Evolutionary conservation across 1,140 invertebrate species (phyloP).

Genomic region (Lordiphosa mommai): DNA sequence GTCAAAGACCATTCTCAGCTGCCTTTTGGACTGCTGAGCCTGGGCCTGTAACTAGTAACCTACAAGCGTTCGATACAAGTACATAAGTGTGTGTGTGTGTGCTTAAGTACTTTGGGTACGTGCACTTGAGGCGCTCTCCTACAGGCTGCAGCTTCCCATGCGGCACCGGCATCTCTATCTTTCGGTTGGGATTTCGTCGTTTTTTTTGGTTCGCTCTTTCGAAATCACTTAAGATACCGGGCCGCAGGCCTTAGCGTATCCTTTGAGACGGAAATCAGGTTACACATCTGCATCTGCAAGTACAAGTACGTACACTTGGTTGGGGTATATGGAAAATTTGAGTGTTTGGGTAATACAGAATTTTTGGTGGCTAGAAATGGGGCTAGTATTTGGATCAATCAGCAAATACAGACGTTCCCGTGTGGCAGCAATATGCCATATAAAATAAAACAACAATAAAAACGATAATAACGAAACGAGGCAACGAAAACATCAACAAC

Average conservation of each 20-base stretch:
- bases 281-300: conserved; percentile 29
- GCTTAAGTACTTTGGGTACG: conserved; percentile 58
- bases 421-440: conserved; percentile 42
- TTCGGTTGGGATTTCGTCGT: conserved; percentile 15
- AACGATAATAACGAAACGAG: conserved; percentile 73
- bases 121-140: conserved; percentile 56
- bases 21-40: not conserved
- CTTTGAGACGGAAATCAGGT: conserved; percentile 65
- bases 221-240: conserved; percentile 63
- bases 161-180: not conserved
- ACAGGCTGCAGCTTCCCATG: conserved; percentile 17
- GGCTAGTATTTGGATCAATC: too few species aligned
- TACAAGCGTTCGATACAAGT: conserved; percentile 33
- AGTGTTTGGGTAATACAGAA: too few species aligned
- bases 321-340: conserved; percentile 23
- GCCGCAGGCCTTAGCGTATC: conserved; percentile 55
- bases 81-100: conserved; percentile 25
- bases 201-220: conserved; percentile 24
- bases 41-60: conserved; percentile 59
- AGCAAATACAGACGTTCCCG: conserved; percentile 34
- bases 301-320: conserved; percentile 34
- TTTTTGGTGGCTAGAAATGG: too few species aligned
- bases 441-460: conserved; percentile 71
- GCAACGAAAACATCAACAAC: conserved; percentile 38
- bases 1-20: conserved; percentile 19